phyloP scores from a whole-genome alignment of 2,888 invertebrate genomes.

The Parasteatoda lunata region DNA sequence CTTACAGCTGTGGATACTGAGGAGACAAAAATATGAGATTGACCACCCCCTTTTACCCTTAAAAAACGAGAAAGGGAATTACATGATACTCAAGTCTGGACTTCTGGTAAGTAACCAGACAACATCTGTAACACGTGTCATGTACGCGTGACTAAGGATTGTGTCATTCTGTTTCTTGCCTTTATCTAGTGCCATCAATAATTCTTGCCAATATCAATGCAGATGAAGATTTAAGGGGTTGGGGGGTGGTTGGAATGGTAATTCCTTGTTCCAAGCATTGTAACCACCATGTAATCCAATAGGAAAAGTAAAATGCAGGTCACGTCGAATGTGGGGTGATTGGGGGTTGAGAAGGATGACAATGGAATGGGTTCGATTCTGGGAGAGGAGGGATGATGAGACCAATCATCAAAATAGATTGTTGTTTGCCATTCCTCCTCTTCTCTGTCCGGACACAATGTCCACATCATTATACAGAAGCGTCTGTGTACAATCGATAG shows the following conservation, averaged over 20 bases:
- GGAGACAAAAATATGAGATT: slow-evolving; percentile 42
- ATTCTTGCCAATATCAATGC: slow-evolving; percentile 66
- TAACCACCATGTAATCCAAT: slow-evolving; percentile 59
- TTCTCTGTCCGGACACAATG: slow-evolving; percentile 56
- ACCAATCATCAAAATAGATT: slow-evolving; percentile 62
- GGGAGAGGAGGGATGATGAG: slow-evolving; percentile 15
- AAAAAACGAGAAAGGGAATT: slow-evolving; percentile 16
- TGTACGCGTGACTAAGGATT: slow-evolving; percentile 47
- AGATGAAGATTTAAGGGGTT: slow-evolving; percentile 56
- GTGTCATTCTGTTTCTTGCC: slow-evolving; percentile 55
- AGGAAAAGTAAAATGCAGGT: slow-evolving; percentile 56
- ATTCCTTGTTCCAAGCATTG: slow-evolving; percentile 57
- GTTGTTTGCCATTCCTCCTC: slow-evolving; percentile 61
- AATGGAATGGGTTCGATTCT: slow-evolving; percentile 33
- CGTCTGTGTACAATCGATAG: slow-evolving; percentile 37
- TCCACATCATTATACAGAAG: slow-evolving; percentile 58
- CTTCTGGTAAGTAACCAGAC: slow-evolving; percentile 53
- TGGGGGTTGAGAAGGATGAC: slow-evolving; percentile 27
- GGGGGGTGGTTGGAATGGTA: slow-evolving; percentile 47
- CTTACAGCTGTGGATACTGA: slow-evolving; percentile 36
- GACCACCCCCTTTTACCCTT: slow-evolving; percentile 13
- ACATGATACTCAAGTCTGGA: slow-evolving; percentile 31
- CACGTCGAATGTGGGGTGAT: slow-evolving; percentile 51
- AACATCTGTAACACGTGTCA: slow-evolving; percentile 65
- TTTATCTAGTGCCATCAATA: slow-evolving; percentile 63